These are phyloP conservation scores for Caprella mutica DNA, from an alignment of 2,888 invertebrate genomes.

Conservation along the genomic window DNA sequence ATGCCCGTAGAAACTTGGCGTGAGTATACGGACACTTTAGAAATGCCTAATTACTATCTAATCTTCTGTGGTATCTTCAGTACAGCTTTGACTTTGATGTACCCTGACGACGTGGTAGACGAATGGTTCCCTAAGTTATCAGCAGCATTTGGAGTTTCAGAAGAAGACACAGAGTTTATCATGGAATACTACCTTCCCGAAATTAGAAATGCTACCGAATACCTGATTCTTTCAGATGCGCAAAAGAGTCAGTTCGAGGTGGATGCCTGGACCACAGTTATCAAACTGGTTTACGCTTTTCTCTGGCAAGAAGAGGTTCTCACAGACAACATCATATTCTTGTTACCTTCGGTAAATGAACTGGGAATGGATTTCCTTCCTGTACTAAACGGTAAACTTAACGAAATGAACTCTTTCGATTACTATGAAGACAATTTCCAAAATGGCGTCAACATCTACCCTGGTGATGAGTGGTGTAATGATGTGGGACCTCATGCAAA, in stretches of 20 bases:
- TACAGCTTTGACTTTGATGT: constrained; percentile 7
- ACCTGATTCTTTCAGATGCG: not conserved
- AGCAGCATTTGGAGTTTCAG: constrained; percentile 1
- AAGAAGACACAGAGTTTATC: constrained; percentile 4
- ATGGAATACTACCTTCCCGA: constrained; percentile 2
- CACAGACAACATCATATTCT: constrained; percentile 1
- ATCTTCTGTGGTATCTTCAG: constrained; percentile 9
- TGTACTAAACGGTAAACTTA: constrained; percentile 2
- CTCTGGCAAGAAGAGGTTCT: constrained; percentile 10
- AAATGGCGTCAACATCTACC: constrained; percentile 2
- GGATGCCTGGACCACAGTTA: not conserved
- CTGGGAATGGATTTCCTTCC: not conserved
- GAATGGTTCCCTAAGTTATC: not conserved
- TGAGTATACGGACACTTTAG: not conserved
- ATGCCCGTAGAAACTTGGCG: constrained; percentile 10
- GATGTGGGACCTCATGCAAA: constrained; percentile 6
- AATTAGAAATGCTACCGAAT: not conserved
- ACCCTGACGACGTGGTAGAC: constrained; percentile 8
- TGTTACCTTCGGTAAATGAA: constrained; percentile 1
- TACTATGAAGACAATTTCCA: constrained; percentile 8
- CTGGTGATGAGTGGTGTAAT: constrained; percentile 13
- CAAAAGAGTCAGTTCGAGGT: constrained; percentile 1
- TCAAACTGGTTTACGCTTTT: not conserved
- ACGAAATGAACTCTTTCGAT: not conserved
- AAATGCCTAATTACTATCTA: constrained; percentile 8